These are phyloP conservation scores for Struthidea cinerea DNA, from an alignment of 2,113 vertebrate species.

Conservation along the genomic window DNA sequence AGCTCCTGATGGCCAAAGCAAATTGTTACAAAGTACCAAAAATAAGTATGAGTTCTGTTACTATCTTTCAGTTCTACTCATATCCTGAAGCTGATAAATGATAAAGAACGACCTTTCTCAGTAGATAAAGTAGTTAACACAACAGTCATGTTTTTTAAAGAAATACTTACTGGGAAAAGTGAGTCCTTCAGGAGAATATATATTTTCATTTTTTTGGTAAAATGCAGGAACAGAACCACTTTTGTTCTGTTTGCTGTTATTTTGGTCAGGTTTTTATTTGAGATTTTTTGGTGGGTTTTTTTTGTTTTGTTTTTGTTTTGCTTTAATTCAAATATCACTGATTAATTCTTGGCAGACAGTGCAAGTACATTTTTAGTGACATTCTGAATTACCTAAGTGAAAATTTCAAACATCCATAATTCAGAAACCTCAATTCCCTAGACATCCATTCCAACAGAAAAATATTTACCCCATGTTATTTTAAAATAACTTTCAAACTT, in stretches of 20 bases:
- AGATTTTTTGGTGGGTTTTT: background rate
- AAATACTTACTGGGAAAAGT: background rate
- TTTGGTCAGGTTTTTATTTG: background rate
- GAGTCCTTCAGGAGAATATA: background rate
- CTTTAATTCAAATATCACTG: background rate
- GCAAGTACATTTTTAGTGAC: background rate
- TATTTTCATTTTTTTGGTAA: background rate
- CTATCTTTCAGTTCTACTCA: background rate
- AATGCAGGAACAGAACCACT: background rate
- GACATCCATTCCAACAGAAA: background rate
- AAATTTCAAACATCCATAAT: background rate
- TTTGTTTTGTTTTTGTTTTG: background rate
- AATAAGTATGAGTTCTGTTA: background rate
- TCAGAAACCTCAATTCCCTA: background rate
- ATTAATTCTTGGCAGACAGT: background rate
- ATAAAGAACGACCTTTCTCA: background rate
- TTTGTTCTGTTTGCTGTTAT: background rate
- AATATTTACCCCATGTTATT: background rate
- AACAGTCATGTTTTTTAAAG: background rate
- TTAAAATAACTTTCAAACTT: background rate
- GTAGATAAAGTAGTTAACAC: background rate
- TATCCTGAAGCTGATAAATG: background rate
- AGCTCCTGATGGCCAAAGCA: background rate
- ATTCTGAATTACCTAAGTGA: background rate
- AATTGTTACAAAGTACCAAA: background rate